Evolutionary conservation across 2,888 invertebrate species (phyloP).

Genomic region (Neoaliturus tenellus): DNA sequence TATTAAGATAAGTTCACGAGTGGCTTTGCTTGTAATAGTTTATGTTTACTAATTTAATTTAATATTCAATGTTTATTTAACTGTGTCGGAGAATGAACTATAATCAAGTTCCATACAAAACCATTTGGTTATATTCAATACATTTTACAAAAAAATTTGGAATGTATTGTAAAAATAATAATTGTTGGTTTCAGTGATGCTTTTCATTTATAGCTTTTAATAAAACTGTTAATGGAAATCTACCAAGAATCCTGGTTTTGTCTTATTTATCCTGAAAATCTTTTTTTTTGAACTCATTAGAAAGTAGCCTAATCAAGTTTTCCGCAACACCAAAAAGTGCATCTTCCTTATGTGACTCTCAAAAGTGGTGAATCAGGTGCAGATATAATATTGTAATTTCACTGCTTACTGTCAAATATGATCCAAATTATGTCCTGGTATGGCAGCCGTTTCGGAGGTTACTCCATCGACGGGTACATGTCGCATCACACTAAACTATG

Average conservation of each 20-base stretch:
- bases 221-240: not conserved
- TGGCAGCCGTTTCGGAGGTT: too few relatives aligned
- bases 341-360: too few relatives aligned
- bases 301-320: too few relatives aligned
- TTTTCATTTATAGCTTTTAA: constrained; percentile 2
- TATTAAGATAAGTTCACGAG: not conserved
- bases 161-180: not conserved
- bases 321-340: too few relatives aligned
- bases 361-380: too few relatives aligned
- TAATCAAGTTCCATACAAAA: not conserved
- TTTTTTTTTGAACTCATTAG: too few relatives aligned
- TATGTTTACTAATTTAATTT: constrained; percentile 1
- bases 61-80: not conserved
- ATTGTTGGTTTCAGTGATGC: not conserved
- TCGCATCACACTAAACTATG: too few relatives aligned
- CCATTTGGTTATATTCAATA: not conserved
- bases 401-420: too few relatives aligned
- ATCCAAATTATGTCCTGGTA: too few relatives aligned
- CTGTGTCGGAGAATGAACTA: not conserved
- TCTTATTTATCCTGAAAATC: not conserved
- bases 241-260: not conserved
- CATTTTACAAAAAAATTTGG: not conserved
- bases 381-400: too few relatives aligned
- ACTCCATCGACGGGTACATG: too few relatives aligned
- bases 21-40: not conserved